Conservation (phyloP, 1,140 invertebrate species). For the Drosophila albomicans region DNA sequence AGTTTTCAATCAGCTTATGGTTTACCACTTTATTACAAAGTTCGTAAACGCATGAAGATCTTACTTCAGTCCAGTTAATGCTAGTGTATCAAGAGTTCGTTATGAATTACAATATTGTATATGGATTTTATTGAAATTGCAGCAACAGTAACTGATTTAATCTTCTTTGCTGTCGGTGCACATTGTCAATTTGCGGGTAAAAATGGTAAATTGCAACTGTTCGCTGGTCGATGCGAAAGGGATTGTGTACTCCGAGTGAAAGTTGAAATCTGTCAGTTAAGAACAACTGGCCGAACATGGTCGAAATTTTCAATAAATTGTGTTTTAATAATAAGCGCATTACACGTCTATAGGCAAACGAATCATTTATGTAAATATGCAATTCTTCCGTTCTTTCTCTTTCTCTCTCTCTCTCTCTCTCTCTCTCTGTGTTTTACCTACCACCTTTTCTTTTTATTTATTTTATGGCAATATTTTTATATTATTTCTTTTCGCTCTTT, state of each 20-base stretch:
- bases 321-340: constrained; percentile 59
- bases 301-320: constrained; percentile 60
- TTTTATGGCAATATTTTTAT: constrained; percentile 51
- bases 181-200: constrained; percentile 3
- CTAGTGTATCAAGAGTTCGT: background rate
- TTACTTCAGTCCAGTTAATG: background rate
- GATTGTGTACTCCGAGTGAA: constrained; percentile 6
- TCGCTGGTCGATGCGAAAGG: background rate
- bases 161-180: background rate
- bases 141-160: constrained; percentile 1
- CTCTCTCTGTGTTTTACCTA: background rate
- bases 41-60: no score
- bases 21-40: no score
- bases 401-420: background rate
- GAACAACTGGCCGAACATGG: background rate
- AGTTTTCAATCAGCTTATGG: no score
- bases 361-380: constrained; percentile 2
- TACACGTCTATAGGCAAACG: constrained; percentile 11
- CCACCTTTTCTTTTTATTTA: constrained; percentile 67
- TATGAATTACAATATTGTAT: background rate
- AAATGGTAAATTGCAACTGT: background rate
- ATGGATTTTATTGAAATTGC: background rate
- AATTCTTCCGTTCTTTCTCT: no score
- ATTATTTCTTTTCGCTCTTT: constrained; percentile 50
- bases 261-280: constrained; percentile 14